phyloP scores from a whole-genome alignment of 30 jellyfish, hydroid and myxozoan genomes.

The Pelagia noctiluca region DNA sequence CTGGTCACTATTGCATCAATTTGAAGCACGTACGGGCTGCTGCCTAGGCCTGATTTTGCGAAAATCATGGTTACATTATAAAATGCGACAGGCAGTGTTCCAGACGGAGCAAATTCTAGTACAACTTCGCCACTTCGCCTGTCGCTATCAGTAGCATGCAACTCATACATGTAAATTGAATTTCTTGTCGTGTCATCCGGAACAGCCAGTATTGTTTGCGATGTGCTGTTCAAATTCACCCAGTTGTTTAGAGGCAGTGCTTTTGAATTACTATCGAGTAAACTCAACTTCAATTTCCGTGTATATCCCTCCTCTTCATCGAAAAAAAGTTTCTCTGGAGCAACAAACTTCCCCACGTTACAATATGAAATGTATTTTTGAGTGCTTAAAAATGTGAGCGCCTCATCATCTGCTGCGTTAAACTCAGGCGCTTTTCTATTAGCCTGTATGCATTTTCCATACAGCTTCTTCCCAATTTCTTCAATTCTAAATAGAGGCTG shows the following conservation, averaged over 20 bases:
- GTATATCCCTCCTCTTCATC: slow-evolving; percentile 97
- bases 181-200: slow-evolving; percentile 32
- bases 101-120: slow-evolving; percentile 33
- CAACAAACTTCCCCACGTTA: slow-evolving; percentile 18
- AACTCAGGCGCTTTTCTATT: slow-evolving; percentile 66
- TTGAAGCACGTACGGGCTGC: slow-evolving; percentile 60
- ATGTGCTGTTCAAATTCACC: slow-evolving; percentile 47
- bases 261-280: background rate
- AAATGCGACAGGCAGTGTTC: slow-evolving; percentile 35
- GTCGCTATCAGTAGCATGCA: slow-evolving; percentile 62
- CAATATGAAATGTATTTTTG: slow-evolving; percentile 32
- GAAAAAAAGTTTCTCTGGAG: slow-evolving; percentile 60
- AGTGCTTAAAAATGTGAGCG: slow-evolving; percentile 6
- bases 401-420: background rate
- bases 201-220: slow-evolving; percentile 51
- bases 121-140: slow-evolving; percentile 22
- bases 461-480: background rate
- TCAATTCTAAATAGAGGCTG: slow-evolving; percentile 61
- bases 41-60: slow-evolving; percentile 28
- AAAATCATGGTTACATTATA: slow-evolving; percentile 66
- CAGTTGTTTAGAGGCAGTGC: slow-evolving; percentile 43
- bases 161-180: background rate
- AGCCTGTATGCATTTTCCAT: slow-evolving; percentile 56
- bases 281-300: slow-evolving; percentile 49
- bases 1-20: slow-evolving; percentile 4